Evolutionary conservation across 2,797 vertebrate species (phyloP), one percentile per base, ranked within the genome.

Genomic region (Carcharodon carcharias): DNA sequence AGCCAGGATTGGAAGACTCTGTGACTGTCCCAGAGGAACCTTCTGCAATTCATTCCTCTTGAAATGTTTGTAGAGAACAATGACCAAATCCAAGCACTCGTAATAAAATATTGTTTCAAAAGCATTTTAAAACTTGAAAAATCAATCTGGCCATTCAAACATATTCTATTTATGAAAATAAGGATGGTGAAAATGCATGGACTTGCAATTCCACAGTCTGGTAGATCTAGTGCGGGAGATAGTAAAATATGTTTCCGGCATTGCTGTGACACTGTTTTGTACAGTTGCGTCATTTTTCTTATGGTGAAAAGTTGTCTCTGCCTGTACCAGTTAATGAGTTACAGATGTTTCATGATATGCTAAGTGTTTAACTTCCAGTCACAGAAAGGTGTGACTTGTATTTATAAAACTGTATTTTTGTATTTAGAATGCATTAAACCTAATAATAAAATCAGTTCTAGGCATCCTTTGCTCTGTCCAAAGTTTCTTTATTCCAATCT

Each of bases 31-130:
- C 26, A 97, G 98, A 97, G 97, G 97, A 45, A 98, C 98, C 26
- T 98, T 98, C 96, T 98, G 98, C 97, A 98, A 98, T 96, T 98
- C 98, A 23, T 98, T 98, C 96, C 98, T 98, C 58, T 96, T 98
- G 96, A 98, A 98, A 96, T 98, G 98, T 97, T 98, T 98, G 96
- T 98, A 97, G 97, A 96, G 96, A 61, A 35, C 3, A 61, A 73
- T 91, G 96, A 92, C 87, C 69, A 77, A 96, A 23, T 58, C 3
- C 40, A 50, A 4, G 94, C 45, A 71, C 65, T 95, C 65, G 31
- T 69, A 73, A 95, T 69, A 71, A 67, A 95, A 71, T 63, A 54
- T 54, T 77, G 28, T 77, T 95, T 56, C 54, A 77, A 95, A 54
- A 56, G 54, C 69, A n/a, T 77, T n/a, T 58, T 58, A 77, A 54